Evolutionary conservation across 2,888 invertebrate species (phyloP).

Genomic region (Zelleria hepariella): DNA sequence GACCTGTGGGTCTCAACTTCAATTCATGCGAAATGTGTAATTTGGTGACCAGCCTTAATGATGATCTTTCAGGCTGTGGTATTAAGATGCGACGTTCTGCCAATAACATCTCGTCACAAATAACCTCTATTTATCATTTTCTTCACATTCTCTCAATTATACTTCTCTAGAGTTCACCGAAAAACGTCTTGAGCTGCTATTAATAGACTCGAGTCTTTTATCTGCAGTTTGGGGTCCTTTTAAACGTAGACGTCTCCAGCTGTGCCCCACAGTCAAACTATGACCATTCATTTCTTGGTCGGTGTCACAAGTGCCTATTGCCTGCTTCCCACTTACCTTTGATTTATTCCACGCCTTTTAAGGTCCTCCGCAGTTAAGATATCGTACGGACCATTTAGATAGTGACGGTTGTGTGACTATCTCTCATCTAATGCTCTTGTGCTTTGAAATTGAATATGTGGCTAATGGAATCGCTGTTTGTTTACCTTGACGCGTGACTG

Average conservation of each 20-base stretch:
- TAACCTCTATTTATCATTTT: too few relatives aligned
- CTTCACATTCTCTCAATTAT: too few relatives aligned
- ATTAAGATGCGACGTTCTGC: too few relatives aligned
- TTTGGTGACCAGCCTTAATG: too few relatives aligned
- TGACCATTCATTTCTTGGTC: background rate
- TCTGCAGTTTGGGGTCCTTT: too few relatives aligned
- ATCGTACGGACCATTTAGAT: background rate
- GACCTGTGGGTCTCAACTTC: too few relatives aligned
- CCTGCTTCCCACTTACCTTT: background rate
- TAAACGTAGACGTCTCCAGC: background rate
- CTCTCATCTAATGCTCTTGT: background rate
- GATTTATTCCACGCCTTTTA: background rate
- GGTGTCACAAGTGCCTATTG: background rate
- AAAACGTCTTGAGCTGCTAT: too few relatives aligned
- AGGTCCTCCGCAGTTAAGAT: conserved; percentile 6
- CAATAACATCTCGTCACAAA: too few relatives aligned
- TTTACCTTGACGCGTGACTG: background rate
- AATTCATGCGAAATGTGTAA: too few relatives aligned
- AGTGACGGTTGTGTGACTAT: background rate
- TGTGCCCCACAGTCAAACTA: background rate
- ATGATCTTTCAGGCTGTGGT: too few relatives aligned
- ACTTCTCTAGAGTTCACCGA: too few relatives aligned
- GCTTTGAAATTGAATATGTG: background rate
- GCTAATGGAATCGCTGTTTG: background rate
- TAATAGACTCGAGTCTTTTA: too few relatives aligned